A percentile compares a stretch with the other conserved stretches of the same genome.
Conservation (phyloP, 2,888 invertebrate species). For the Antheraea yamamai region DNA sequence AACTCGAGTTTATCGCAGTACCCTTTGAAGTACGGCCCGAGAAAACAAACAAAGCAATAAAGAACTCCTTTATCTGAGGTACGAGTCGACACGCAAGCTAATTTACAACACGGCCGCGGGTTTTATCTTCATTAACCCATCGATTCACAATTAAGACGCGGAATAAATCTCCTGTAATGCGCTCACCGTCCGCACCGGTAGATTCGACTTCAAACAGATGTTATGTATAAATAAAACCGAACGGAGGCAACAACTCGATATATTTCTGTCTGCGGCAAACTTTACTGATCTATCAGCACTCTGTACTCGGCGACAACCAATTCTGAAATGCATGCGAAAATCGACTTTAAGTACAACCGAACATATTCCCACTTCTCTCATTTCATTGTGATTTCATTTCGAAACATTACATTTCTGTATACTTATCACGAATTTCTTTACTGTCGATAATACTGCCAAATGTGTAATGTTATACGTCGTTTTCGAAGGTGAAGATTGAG, state of each 20-base stretch:
- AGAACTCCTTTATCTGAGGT: constrained; percentile 80
- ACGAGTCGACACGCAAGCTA: constrained; percentile 82
- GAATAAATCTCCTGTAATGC: constrained; percentile 81
- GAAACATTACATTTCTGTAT: background rate
- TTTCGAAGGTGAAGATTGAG: constrained; percentile 49
- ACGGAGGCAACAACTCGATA: constrained; percentile 82
- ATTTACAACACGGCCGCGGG: constrained; percentile 81
- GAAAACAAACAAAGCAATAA: constrained; percentile 82
- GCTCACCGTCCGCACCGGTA: constrained; percentile 79
- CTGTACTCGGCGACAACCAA: constrained; percentile 59
- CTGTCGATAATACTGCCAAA: constrained; percentile 46
- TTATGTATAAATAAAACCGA: constrained; percentile 82
- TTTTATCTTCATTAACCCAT: constrained; percentile 83
- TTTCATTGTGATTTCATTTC: background rate
- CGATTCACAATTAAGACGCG: constrained; percentile 83
- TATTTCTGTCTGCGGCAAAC: constrained; percentile 82
- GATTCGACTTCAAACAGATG: constrained; percentile 82
- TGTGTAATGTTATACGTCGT: constrained; percentile 51
- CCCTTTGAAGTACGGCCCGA: constrained; percentile 79
- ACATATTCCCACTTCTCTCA: background rate
- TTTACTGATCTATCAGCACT: constrained; percentile 79
- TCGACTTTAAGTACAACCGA: constrained; percentile 52
- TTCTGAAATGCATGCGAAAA: constrained; percentile 45
- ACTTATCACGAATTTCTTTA: constrained; percentile 39
- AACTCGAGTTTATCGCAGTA: constrained; percentile 75